Percentiles rank a stretch among this genome's conserved stretches.
phyloP scores from a whole-genome alignment of 2,113 vertebrate genomes.

The Cygnus buccinator region DNA sequence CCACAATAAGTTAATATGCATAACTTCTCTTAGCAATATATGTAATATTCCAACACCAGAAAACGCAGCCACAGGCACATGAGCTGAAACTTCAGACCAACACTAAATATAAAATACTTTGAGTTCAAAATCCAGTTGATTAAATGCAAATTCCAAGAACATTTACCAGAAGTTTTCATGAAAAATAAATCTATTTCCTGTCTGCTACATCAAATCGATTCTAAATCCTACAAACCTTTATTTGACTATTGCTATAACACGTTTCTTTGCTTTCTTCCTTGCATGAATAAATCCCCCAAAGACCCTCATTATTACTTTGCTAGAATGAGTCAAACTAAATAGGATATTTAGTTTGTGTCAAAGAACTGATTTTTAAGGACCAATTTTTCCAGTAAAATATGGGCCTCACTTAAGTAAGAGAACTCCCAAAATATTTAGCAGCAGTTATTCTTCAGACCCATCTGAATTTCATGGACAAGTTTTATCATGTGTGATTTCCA shows the following conservation, averaged over 20 bases:
- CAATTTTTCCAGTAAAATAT: constrained; percentile 10
- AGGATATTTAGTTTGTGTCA: background rate
- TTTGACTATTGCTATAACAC: background rate
- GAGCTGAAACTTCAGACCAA: background rate
- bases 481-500: constrained; percentile 79
- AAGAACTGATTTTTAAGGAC: background rate
- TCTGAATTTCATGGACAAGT: constrained; percentile 68
- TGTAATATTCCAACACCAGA: background rate
- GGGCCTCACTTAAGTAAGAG: background rate
- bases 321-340: background rate
- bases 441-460: constrained; percentile 33
- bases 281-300: background rate
- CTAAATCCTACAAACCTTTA: background rate
- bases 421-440: constrained; percentile 44
- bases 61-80: background rate
- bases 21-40: background rate
- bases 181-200: background rate
- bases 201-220: background rate
- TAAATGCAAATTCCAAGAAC: background rate
- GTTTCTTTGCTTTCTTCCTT: background rate
- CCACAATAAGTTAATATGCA: background rate
- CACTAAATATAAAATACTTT: background rate
- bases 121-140: background rate
- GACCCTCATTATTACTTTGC: background rate
- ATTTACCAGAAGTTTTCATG: background rate